These are phyloP conservation scores for Stomatorhinus ivindoensis DNA, from an alignment of 2,113 vertebrate species.

Conservation along the genomic window DNA sequence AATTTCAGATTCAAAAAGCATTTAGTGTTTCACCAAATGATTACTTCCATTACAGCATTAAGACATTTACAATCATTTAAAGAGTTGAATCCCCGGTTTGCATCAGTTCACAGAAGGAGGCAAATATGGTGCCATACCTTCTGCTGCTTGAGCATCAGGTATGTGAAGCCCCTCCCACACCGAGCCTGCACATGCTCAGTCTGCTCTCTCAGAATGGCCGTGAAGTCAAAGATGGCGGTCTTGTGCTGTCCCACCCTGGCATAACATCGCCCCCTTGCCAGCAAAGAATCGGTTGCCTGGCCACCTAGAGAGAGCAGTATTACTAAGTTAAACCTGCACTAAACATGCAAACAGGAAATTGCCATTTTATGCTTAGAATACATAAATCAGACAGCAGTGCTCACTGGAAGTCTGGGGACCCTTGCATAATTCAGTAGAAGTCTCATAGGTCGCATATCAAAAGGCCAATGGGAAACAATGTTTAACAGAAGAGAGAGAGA, in stretches of 20 bases:
- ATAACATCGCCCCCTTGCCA: conserved; percentile 77
- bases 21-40: background rate
- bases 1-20: background rate
- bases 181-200: conserved; percentile 68
- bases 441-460: background rate
- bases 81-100: background rate
- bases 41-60: background rate
- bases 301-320: conserved; percentile 54
- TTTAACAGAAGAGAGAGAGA: background rate
- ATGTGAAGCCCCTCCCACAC: conserved; percentile 75
- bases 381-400: background rate
- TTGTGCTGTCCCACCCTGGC: conserved; percentile 76
- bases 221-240: conserved; percentile 87
- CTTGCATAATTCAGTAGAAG: background rate
- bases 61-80: background rate
- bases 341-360: background rate
- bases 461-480: background rate
- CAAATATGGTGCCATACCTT: conserved; percentile 58
- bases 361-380: background rate
- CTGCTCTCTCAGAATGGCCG: conserved; percentile 65
- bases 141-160: conserved; percentile 73
- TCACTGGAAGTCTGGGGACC: background rate
- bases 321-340: background rate
- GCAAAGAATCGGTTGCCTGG: conserved; percentile 66
- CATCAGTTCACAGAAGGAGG: background rate